These are phyloP conservation scores for Asteroscopus sphinx DNA, from an alignment of 2,888 invertebrate genomes.

Conservation along the genomic window DNA sequence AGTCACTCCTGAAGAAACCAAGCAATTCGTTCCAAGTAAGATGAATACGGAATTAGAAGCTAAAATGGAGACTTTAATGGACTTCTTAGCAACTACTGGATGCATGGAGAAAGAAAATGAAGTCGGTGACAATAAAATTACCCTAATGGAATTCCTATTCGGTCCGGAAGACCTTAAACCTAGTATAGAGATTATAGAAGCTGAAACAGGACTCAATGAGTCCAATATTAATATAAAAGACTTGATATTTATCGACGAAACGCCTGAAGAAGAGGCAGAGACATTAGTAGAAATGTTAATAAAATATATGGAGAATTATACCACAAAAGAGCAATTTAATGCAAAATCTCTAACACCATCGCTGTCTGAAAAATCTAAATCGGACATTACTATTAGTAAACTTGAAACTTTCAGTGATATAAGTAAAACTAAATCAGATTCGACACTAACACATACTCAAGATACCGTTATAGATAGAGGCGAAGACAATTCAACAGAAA, in stretches of 20 bases:
- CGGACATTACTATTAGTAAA: slow-evolving; percentile 84
- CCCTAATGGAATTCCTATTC: slow-evolving; percentile 86
- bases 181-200: slow-evolving; percentile 73
- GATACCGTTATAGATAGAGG: slow-evolving; percentile 83
- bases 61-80: slow-evolving; percentile 87
- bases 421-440: slow-evolving; percentile 86
- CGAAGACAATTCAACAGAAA: slow-evolving; percentile 63
- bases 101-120: slow-evolving; percentile 80
- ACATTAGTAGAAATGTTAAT: slow-evolving; percentile 84
- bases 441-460: slow-evolving; percentile 83
- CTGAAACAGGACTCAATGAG: slow-evolving; percentile 74
- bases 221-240: slow-evolving; percentile 81
- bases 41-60: slow-evolving; percentile 83
- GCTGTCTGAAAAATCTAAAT: slow-evolving; percentile 84
- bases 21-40: slow-evolving; percentile 70
- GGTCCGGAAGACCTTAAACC: slow-evolving; percentile 80
- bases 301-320: slow-evolving; percentile 85
- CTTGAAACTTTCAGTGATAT: slow-evolving; percentile 84
- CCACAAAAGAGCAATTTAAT: slow-evolving; percentile 72
- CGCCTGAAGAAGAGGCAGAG: slow-evolving; percentile 82
- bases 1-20: slow-evolving; percentile 75
- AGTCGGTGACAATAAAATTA: slow-evolving; percentile 80
- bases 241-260: slow-evolving; percentile 84
- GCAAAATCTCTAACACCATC: slow-evolving; percentile 79
- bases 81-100: slow-evolving; percentile 83